Conservation (phyloP, 2,888 invertebrate species). For the Noctua janthe region DNA sequence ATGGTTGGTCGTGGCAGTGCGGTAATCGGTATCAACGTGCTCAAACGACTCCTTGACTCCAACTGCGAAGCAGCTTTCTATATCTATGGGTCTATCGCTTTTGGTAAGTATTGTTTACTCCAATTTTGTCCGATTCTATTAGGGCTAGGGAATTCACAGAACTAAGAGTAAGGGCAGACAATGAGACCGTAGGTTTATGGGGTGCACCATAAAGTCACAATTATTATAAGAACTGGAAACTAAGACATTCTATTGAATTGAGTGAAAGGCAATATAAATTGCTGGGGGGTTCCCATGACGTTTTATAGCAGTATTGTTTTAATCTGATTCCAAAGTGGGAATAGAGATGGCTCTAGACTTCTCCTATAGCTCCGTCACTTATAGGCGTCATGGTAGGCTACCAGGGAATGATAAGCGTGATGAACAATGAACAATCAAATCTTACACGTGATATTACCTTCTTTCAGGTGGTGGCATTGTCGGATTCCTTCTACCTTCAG, state of each 20-base stretch:
- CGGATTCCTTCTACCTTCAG: slow-evolving; percentile 79
- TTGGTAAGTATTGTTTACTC: slow-evolving; percentile 75
- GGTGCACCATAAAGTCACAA: neutral
- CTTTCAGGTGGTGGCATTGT: slow-evolving; percentile 81
- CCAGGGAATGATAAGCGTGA: too few relatives aligned
- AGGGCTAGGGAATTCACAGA: neutral
- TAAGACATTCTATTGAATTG: neutral
- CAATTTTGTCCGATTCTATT: neutral
- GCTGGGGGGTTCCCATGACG: too few relatives aligned
- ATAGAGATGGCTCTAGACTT: too few relatives aligned
- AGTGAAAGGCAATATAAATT: too few relatives aligned
- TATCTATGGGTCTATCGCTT: slow-evolving; percentile 87
- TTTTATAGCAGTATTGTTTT: too few relatives aligned
- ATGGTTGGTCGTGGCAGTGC: slow-evolving; percentile 92
- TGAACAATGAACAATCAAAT: too few relatives aligned
- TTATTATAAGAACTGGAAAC: neutral
- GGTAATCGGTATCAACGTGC: slow-evolving; percentile 90
- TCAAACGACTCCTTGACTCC: slow-evolving; percentile 90
- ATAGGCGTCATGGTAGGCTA: too few relatives aligned
- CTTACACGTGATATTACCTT: neutral
- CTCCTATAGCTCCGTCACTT: too few relatives aligned
- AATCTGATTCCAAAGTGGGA: too few relatives aligned
- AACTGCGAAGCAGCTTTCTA: slow-evolving; percentile 91
- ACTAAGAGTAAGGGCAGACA: neutral
- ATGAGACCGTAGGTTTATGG: neutral